Percentiles rank a stretch among this genome's conserved stretches.
These are phyloP conservation scores for Philhelius pedissequus DNA, from an alignment of 2,888 invertebrate genomes.

Conservation along the genomic window DNA sequence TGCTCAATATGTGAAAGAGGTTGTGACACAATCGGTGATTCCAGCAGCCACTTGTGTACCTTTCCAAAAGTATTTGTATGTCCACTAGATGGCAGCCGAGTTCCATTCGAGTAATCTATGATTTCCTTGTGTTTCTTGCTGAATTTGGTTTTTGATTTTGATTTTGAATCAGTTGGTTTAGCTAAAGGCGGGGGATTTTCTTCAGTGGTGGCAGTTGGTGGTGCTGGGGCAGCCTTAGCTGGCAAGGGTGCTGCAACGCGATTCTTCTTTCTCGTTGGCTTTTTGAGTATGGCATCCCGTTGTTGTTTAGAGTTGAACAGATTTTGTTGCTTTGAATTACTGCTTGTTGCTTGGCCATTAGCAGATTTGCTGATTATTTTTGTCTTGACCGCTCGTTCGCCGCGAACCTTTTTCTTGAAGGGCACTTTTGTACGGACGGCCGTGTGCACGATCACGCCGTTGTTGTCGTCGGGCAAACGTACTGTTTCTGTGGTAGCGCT, in stretches of 20 bases:
- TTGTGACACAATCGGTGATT: slow-evolving; percentile 82
- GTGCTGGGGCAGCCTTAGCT: slow-evolving; percentile 71
- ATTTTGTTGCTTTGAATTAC: slow-evolving; percentile 28
- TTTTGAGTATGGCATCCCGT: slow-evolving; percentile 74
- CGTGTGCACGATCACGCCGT: slow-evolving; percentile 89
- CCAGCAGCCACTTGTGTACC: slow-evolving; percentile 91
- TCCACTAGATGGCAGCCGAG: slow-evolving; percentile 74
- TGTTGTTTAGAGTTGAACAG: slow-evolving; percentile 58
- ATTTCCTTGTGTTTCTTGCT: slow-evolving; percentile 84
- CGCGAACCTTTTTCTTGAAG: slow-evolving; percentile 88
- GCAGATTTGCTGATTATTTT: slow-evolving; percentile 78
- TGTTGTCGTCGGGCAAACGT: slow-evolving; percentile 87
- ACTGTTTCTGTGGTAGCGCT: slow-evolving; percentile 94
- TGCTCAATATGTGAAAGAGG: slow-evolving; percentile 78
- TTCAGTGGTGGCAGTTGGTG: slow-evolving; percentile 9
- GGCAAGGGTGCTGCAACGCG: slow-evolving; percentile 77
- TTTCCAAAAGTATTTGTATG: slow-evolving; percentile 82
- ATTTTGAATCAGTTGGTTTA: slow-evolving; percentile 75
- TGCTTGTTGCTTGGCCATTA: slow-evolving; percentile 58
- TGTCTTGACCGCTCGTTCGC: slow-evolving; percentile 74
- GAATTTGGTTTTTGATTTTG: slow-evolving; percentile 78
- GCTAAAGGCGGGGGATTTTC: background rate
- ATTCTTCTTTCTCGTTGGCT: slow-evolving; percentile 78
- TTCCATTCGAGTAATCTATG: slow-evolving; percentile 84
- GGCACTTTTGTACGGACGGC: slow-evolving; percentile 92